phyloP scores from a whole-genome alignment of 2,113 vertebrate genomes.

The Dasyurus viverrinus region DNA sequence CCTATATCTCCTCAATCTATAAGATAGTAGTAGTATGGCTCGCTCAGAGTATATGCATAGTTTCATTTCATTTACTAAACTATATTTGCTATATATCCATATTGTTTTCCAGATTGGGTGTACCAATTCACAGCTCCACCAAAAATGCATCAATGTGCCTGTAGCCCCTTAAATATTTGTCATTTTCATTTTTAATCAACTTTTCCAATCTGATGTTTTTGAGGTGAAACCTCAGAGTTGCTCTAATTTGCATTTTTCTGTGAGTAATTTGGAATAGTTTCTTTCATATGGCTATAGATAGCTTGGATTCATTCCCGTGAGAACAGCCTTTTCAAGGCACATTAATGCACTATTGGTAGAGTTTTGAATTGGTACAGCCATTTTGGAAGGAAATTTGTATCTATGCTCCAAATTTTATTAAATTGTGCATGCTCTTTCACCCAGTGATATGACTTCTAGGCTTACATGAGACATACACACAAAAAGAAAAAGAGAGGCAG shows the following conservation, averaged over 20 bases:
- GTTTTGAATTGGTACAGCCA: background rate
- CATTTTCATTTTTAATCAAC: background rate
- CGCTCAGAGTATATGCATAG: background rate
- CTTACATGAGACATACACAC: background rate
- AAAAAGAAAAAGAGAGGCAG: too few relatives aligned
- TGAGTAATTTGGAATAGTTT: background rate
- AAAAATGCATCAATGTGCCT: background rate
- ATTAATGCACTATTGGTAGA: constrained; percentile 1
- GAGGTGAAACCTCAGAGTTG: background rate
- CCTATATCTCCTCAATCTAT: background rate
- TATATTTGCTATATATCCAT: background rate
- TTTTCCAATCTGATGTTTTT: background rate
- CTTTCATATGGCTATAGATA: background rate
- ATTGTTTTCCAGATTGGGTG: background rate
- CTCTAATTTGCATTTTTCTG: background rate
- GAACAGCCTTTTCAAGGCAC: background rate
- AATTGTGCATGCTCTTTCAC: background rate
- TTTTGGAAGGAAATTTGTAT: background rate
- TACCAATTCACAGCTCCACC: background rate
- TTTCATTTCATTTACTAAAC: background rate
- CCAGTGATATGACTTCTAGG: background rate
- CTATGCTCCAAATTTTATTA: background rate
- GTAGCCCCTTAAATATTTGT: background rate
- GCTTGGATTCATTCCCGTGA: background rate
- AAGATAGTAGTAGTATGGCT: background rate